phyloP scores from a whole-genome alignment of 2,113 vertebrate species.

The Pedetes capensis region DNA sequence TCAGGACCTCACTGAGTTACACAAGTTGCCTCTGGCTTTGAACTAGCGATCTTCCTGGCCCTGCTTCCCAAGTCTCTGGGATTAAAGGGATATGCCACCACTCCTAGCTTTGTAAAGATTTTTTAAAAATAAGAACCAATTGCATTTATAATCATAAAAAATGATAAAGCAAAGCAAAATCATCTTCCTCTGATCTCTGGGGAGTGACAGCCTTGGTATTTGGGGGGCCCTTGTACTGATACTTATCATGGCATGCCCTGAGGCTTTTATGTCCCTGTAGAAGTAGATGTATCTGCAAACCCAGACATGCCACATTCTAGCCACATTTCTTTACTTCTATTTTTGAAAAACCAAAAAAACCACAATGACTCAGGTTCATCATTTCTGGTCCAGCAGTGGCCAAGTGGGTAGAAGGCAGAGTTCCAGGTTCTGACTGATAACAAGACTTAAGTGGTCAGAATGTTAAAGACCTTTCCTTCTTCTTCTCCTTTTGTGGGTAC shows the following conservation, averaged over 20 bases:
- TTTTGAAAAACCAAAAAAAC: slow-evolving; percentile 74
- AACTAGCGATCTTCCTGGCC: no score
- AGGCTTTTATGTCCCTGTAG: not conserved
- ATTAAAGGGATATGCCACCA: no score
- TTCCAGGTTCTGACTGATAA: slow-evolving; percentile 76
- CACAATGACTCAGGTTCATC: slow-evolving; percentile 76
- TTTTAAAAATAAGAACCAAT: not conserved
- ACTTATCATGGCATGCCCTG: not conserved
- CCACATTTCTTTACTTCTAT: slow-evolving; percentile 64
- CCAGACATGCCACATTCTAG: slow-evolving; percentile 29
- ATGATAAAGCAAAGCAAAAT: not conserved
- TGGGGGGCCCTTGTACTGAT: not conserved
- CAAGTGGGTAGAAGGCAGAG: slow-evolving; percentile 70
- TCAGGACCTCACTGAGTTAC: no score
- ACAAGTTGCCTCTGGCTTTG: no score
- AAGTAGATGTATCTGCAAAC: slow-evolving; percentile 31
- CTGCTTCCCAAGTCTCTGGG: no score
- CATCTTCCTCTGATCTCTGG: not conserved
- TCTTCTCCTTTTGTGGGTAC: slow-evolving; percentile 29
- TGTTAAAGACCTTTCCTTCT: slow-evolving; percentile 69
- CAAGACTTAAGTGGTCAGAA: slow-evolving; percentile 74
- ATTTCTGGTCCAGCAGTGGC: slow-evolving; percentile 64
- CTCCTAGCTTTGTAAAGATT: no score
- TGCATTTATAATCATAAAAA: not conserved
- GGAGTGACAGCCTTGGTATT: not conserved